Conservation (phyloP, 1,140 invertebrate genomes). For the Drosophila fuyamai region DNA sequence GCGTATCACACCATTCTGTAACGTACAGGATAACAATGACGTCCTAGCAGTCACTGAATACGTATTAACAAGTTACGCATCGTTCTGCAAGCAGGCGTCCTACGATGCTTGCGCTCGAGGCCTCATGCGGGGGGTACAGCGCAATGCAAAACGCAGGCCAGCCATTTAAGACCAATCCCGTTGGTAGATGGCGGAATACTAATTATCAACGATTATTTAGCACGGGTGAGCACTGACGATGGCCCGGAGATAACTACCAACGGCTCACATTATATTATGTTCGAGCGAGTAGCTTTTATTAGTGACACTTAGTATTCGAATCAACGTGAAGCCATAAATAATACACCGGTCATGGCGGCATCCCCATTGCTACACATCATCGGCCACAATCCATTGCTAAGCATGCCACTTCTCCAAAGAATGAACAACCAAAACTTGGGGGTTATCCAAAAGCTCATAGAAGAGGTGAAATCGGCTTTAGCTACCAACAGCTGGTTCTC, state of each 20-base stretch:
- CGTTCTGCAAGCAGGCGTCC: too few relatives aligned
- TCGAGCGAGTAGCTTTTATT: too few relatives aligned
- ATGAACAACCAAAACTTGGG: constrained; percentile 9
- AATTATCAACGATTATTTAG: background rate
- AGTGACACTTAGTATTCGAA: too few relatives aligned
- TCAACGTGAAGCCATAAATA: too few relatives aligned
- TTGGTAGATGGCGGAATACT: background rate
- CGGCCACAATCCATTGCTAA: background rate
- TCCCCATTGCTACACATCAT: too few relatives aligned
- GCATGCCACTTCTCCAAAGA: constrained; percentile 1
- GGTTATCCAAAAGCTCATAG: constrained; percentile 6
- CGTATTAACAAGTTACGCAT: too few relatives aligned
- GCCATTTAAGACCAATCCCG: background rate
- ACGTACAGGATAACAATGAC: background rate
- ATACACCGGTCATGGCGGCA: too few relatives aligned
- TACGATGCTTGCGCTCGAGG: constrained; percentile 11
- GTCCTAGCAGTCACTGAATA: too few relatives aligned
- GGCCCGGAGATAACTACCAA: background rate
- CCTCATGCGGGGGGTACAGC: background rate
- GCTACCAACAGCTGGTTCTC: constrained; percentile 11
- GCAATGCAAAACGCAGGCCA: constrained; percentile 4
- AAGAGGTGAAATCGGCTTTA: constrained; percentile 9
- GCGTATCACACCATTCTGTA: constrained; percentile 13
- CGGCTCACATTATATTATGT: background rate
- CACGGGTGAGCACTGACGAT: background rate